Evolutionary conservation across 2,113 vertebrate genomes (phyloP).

Genomic region (Onychostruthus taczanowskii): DNA sequence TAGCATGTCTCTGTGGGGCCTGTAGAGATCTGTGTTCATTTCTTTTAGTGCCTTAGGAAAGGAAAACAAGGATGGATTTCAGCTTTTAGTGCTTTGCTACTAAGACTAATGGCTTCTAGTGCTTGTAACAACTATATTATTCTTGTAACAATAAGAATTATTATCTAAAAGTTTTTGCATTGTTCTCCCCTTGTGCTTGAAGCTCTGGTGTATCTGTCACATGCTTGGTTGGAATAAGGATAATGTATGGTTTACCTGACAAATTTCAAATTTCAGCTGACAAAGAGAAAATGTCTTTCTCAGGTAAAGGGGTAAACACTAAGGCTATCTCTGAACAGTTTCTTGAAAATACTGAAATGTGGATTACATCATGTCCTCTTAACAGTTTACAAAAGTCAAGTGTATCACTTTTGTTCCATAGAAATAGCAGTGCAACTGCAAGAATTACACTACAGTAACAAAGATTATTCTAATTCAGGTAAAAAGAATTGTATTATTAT

Average conservation of each 20-base stretch:
- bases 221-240: not conserved
- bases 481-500: not conserved
- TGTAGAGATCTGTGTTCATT: not conserved
- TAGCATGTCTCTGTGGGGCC: not conserved
- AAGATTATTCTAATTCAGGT: not conserved
- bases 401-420: not conserved
- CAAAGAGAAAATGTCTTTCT: not conserved
- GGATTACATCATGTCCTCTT: not conserved
- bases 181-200: not conserved
- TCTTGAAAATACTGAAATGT: not conserved
- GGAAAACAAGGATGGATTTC: slow-evolving; percentile 33
- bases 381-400: not conserved
- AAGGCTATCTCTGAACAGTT: not conserved
- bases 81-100: not conserved
- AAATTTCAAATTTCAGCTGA: not conserved
- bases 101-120: not conserved
- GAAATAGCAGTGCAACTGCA: not conserved
- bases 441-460: not conserved
- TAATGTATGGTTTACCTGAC: not conserved
- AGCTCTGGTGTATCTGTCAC: not conserved
- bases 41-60: slow-evolving; percentile 33
- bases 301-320: not conserved
- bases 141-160: slow-evolving; percentile 34
- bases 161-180: not conserved
- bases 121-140: not conserved